These are phyloP conservation scores for Agrochola lychnidis DNA, from an alignment of 2,888 invertebrate genomes.

Conservation along the genomic window DNA sequence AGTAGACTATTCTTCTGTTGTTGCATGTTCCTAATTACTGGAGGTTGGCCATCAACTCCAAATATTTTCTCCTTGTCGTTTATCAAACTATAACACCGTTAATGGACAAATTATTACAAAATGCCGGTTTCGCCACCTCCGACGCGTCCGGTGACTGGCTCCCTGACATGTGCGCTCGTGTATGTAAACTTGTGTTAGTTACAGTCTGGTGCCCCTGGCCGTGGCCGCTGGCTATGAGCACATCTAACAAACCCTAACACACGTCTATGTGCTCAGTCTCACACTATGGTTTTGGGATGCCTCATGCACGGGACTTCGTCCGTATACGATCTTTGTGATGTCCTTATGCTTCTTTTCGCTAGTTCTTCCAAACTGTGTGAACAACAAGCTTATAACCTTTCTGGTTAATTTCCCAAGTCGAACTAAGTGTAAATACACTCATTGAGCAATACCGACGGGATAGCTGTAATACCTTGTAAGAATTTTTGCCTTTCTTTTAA, in stretches of 20 bases:
- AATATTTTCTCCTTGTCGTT: neutral
- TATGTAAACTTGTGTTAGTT: constrained; percentile 30
- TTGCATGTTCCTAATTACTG: neutral
- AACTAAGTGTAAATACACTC: neutral
- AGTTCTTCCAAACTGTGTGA: neutral
- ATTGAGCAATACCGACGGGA: neutral
- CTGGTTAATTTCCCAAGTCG: neutral
- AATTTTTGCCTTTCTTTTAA: neutral
- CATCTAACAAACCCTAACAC: constrained; percentile 12
- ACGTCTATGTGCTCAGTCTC: neutral
- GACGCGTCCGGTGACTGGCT: neutral
- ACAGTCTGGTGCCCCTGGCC: constrained; percentile 42
- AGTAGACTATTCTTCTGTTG: neutral
- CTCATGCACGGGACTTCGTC: neutral
- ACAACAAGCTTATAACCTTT: neutral
- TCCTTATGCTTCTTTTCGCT: neutral
- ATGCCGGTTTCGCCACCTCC: constrained; percentile 1
- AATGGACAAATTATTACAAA: constrained; percentile 3
- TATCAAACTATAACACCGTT: neutral
- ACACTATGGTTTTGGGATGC: neutral
- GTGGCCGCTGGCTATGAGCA: constrained; percentile 33
- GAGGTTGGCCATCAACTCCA: neutral
- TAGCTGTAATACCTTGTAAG: neutral
- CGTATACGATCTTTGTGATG: neutral
- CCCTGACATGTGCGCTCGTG: constrained; percentile 37